These are phyloP conservation scores for Equus quagga DNA, from an alignment of 2,113 vertebrate species.

Conservation along the genomic window DNA sequence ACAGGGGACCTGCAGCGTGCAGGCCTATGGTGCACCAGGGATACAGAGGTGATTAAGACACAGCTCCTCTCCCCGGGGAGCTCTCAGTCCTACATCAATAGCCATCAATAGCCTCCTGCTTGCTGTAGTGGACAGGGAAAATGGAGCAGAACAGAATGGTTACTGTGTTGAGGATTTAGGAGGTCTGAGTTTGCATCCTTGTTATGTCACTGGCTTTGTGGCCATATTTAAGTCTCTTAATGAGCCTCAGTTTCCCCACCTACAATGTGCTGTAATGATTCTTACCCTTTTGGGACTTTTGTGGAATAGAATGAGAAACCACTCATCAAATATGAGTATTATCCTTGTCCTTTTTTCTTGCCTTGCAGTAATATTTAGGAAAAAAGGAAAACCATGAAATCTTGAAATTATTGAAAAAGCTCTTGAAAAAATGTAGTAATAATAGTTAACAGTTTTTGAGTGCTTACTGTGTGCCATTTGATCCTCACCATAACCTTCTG, in stretches of 20 bases:
- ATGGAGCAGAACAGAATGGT: not conserved
- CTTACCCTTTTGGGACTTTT: not conserved
- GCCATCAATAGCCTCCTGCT: not conserved
- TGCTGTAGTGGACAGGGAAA: not conserved
- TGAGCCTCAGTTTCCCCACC: not conserved
- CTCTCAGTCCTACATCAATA: not conserved
- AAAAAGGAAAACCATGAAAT: not conserved
- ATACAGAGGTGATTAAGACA: not conserved
- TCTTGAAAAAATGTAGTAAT: not conserved
- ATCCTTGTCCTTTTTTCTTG: not conserved
- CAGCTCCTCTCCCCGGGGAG: not conserved
- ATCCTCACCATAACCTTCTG: not conserved
- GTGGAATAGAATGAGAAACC: not conserved
- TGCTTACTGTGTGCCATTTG: not conserved
- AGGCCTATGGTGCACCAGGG: not conserved
- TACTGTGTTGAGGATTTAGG: not conserved
- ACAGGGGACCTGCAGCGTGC: not conserved
- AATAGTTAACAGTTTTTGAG: not conserved
- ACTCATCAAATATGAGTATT: not conserved
- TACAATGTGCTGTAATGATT: not conserved
- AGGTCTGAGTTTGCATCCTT: not conserved
- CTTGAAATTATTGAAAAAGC: constrained; percentile 12
- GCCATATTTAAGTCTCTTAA: not conserved
- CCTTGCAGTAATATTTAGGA: not conserved
- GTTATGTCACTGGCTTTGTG: not conserved